Conservation (phyloP, 2,113 vertebrate species). For the Chaenocephalus aceratus region DNA sequence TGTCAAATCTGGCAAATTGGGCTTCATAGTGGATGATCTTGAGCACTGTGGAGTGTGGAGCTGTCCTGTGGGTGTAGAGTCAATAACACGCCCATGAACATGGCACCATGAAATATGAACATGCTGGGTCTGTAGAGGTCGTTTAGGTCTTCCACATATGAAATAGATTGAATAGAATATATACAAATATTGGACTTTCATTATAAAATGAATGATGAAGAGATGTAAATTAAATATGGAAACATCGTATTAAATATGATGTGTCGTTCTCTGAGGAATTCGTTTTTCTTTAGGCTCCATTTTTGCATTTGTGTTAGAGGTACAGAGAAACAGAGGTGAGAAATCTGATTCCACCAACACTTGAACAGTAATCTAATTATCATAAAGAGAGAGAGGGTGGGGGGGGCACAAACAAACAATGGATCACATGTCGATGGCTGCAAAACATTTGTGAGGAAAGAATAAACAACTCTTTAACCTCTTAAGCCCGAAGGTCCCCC, state of each 20-base stretch:
- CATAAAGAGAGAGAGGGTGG: conserved; percentile 1
- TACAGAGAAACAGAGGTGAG: conserved; percentile 11
- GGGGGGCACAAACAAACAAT: not conserved
- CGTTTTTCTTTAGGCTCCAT: not conserved
- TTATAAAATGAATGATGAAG: not conserved
- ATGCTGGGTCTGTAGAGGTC: not conserved
- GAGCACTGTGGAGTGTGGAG: not conserved
- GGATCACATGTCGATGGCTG: not conserved
- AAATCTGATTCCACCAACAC: conserved; percentile 51
- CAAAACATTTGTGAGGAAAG: not conserved
- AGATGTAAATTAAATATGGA: not conserved
- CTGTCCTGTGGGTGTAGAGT: not conserved
- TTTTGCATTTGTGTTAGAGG: conserved; percentile 1
- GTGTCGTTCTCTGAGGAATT: not conserved
- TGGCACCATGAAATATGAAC: not conserved
- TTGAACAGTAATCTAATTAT: conserved; percentile 52
- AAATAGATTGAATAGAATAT: not conserved
- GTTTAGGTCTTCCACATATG: not conserved
- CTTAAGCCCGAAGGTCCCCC: too few species aligned
- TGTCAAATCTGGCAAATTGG: not conserved
- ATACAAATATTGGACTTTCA: not conserved
- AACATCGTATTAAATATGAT: not conserved
- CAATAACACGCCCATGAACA: not conserved
- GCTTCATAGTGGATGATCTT: not conserved
- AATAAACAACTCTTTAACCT: not conserved